phyloP scores from a whole-genome alignment of 2,888 invertebrate species.

The Stegana nigrithorax region DNA sequence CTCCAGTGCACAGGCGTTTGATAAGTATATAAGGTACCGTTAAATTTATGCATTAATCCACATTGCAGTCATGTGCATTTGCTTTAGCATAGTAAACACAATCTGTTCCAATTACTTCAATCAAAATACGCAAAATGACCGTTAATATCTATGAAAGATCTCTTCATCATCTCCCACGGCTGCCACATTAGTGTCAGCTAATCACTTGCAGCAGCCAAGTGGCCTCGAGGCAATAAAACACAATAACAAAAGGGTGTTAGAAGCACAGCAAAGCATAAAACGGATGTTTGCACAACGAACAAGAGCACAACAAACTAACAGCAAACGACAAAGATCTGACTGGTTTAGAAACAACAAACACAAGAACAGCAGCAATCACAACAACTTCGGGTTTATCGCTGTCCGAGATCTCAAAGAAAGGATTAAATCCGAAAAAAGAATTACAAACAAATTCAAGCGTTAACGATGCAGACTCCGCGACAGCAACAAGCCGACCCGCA shows the following conservation, averaged over 20 bases:
- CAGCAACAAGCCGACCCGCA: no score
- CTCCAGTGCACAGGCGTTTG: no score
- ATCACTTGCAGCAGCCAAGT: constrained; percentile 1
- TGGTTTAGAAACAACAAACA: background rate
- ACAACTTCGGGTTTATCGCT: constrained; percentile 4
- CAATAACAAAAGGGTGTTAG: constrained; percentile 6
- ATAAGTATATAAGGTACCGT: no score
- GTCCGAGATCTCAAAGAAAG: constrained; percentile 15
- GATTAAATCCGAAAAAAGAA: constrained; percentile 10
- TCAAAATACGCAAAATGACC: background rate
- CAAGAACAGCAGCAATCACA: background rate
- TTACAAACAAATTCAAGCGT: constrained; percentile 1
- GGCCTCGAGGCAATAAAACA: background rate
- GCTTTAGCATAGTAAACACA: background rate
- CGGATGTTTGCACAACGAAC: background rate
- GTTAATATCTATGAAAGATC: background rate
- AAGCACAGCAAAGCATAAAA: background rate
- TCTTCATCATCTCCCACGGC: background rate
- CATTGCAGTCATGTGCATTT: background rate
- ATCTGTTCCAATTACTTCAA: constrained; percentile 9
- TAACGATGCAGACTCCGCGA: constrained; percentile 14
- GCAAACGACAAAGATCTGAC: constrained; percentile 1
- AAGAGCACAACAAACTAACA: background rate
- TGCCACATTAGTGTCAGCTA: constrained; percentile 15
- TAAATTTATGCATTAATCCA: no score